These are phyloP conservation scores for Gallinago stenura DNA, from an alignment of 2,797 vertebrate species.

Conservation along the genomic window DNA sequence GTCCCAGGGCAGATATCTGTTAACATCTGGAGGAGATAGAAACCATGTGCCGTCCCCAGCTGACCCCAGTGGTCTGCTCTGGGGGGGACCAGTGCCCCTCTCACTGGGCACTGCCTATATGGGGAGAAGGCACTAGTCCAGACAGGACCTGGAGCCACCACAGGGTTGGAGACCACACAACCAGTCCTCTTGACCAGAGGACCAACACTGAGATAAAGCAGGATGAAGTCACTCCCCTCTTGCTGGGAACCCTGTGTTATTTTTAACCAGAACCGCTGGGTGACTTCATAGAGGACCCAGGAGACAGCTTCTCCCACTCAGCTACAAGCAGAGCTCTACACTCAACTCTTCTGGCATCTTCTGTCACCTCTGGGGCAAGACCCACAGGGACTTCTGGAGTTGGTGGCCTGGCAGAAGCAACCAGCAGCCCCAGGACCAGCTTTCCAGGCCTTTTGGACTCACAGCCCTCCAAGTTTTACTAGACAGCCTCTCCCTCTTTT, in stretches of 20 bases:
- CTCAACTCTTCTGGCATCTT: neutral
- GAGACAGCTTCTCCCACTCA: neutral
- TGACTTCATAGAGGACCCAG: neutral
- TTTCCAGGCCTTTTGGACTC: neutral
- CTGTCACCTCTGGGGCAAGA: rapidly evolving
- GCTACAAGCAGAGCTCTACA: neutral
- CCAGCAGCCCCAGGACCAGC: neutral
- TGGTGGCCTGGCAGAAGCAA: neutral
- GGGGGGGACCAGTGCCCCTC: neutral
- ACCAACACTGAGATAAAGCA: rapidly evolving
- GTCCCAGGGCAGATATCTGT: rapidly evolving
- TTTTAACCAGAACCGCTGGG: neutral
- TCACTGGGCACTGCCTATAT: rapidly evolving
- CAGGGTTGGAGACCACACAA: rapidly evolving
- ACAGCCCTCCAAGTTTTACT: neutral
- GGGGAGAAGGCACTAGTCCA: neutral
- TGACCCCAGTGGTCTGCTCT: neutral
- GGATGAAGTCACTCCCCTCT: neutral
- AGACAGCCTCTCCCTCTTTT: rapidly evolving
- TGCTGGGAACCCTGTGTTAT: rapidly evolving
- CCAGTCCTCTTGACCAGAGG: neutral
- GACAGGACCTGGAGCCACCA: neutral
- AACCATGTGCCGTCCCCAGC: neutral
- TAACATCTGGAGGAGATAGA: rapidly evolving
- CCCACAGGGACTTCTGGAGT: neutral